phyloP scores from a whole-genome alignment of 2,888 invertebrate genomes.

The Sinelater perroti region DNA sequence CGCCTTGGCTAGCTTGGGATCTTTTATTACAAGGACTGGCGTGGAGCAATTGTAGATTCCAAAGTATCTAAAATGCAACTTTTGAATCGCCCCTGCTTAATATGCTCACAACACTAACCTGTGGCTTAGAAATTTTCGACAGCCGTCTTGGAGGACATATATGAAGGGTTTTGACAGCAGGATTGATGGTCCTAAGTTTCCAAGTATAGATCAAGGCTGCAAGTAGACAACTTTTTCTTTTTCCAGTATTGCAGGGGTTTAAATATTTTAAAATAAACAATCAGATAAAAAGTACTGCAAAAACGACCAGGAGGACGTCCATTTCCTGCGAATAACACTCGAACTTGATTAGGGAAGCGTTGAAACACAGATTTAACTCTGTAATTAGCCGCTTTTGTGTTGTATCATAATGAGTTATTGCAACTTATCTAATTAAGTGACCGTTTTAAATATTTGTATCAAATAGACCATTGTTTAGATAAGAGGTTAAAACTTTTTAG shows the following conservation, averaged over 20 bases:
- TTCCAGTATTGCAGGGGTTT: slow-evolving; percentile 21
- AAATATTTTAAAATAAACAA: slow-evolving; percentile 5
- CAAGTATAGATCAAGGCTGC: slow-evolving; percentile 31
- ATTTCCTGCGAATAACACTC: not conserved
- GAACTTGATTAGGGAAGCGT: too few species aligned
- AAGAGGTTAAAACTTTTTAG: too few species aligned
- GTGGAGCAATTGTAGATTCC: slow-evolving; percentile 46
- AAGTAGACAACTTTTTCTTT: slow-evolving; percentile 23
- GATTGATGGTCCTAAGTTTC: slow-evolving; percentile 19
- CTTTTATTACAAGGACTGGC: slow-evolving; percentile 63
- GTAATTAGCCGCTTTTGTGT: too few species aligned
- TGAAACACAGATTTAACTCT: too few species aligned
- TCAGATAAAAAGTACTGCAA: not conserved
- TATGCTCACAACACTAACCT: not conserved
- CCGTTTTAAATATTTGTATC: too few species aligned
- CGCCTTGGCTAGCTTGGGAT: slow-evolving; percentile 67
- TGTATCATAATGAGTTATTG: too few species aligned
- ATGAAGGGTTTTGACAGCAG: slow-evolving; percentile 6
- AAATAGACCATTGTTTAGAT: too few species aligned
- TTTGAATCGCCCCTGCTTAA: not conserved
- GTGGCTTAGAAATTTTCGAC: slow-evolving; percentile 8
- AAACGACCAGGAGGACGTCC: not conserved
- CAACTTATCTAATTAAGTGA: too few species aligned
- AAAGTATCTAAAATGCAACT: slow-evolving; percentile 36
- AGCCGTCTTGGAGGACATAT: slow-evolving; percentile 4